Base-by-base conservation (phyloP, 2,797 vertebrate genomes). In the Brachyrhaphis roseni region DNA sequence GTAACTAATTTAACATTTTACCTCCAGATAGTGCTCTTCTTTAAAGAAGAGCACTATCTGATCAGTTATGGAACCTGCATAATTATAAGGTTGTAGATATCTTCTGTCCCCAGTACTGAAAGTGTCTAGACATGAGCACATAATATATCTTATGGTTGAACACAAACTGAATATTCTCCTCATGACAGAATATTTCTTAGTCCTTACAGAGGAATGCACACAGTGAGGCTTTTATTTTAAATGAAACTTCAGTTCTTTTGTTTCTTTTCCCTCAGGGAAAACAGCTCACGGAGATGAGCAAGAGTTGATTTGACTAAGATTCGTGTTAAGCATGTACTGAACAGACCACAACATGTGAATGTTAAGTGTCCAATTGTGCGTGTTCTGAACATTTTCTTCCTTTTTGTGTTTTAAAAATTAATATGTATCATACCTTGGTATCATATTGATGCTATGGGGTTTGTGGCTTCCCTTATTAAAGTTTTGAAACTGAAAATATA, bases 41-140 rank as follows among this genome's bases (percentile, higher is more conserved):
- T n/a, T 91, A 85, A 86, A 90, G 84, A 82, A 81, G 51, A 92
- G 81, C 64, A 76, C 43, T 1, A 49, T 89, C 90, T 88, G 88
- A 93, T 93, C 81, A 94, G 92, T 93, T 93, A 92, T 93, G 85
- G 78, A 94, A 82, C 88, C 77, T 90, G 87, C 89, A 92, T 91
- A 91, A 78, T 84, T 49, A 10, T 85, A 83, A 79, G 82, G 82
- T 88, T 92, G 87, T 91, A 23, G 74, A 82, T 66, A 74, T 78
- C 66, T 74, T 41, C 51, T 55, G 26, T 10, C 4, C 51, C 77
- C 43, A 77, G 53, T 78, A 77, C 75, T 80, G 82, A 55, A 43
- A 84, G 81, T 18, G 31, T 89, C 57, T 62, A 57, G 75, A 86
- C 84, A 77, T 82, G 90, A 91, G 77, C 80, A 75, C 78, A 82